Base-by-base conservation (phyloP, 1,140 invertebrate species). In the Druon quercuslanigerum region DNA sequence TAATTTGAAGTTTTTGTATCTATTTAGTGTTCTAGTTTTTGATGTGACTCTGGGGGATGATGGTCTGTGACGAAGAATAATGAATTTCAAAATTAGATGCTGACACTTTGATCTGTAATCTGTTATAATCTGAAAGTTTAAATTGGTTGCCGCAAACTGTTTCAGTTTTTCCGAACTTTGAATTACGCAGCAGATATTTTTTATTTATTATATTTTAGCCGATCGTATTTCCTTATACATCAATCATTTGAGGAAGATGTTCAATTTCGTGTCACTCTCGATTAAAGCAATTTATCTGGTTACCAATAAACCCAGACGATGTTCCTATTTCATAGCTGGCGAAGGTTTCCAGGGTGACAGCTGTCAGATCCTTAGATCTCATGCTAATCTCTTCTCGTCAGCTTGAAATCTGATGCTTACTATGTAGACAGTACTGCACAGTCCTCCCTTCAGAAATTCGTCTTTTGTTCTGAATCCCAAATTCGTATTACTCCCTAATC, bases 331-430 rank as follows among this genome's bases (percentile, higher is more conserved):
- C 60, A 66, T 20, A 66, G 60, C 40, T 66, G n/a, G 60, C 60
- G 60, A 66, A 66, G 60, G 60, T 40, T 66, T 66, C 60, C 33
- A 66, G 60, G 60, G 60, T 66, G 60, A 66, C 60, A 66, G 60
- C 60, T 66, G 60, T 66, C 60, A 66, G 60, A 66, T 66, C 60
- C 40, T 66, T 33, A 66, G 60, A 66, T 66, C 25, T 66, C 60
- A 66, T 66, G 60, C 60, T 66, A 66, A 66, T 66, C 60, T 40
- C 13, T 16, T 16, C 60, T 66, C 60, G 60, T 66, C 60, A 66
- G 60, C 60, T 66, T 66, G 60, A 66, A 66, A 66, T 66, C 60
- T 66, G 60, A 66, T 66, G 60, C 60, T 66, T 66, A 66, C 60
- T 66, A 66, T 66, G 60, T 66, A 66, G 60, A 46, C 60, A 66